These are phyloP conservation scores for Catagonus wagneri DNA, from an alignment of 2,113 vertebrate species.

Conservation along the genomic window DNA sequence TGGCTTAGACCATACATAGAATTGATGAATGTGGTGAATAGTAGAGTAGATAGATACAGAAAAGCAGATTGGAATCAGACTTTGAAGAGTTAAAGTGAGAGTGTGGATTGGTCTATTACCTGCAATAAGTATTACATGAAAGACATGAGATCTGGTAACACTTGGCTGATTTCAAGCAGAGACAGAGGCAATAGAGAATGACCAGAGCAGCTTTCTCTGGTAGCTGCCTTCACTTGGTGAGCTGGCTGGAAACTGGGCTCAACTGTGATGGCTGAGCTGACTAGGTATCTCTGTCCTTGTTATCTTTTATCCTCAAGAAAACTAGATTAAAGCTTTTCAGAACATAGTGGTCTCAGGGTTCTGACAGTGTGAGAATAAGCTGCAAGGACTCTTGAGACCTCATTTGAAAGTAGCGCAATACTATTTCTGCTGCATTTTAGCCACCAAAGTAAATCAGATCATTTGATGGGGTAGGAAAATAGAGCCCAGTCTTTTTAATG, in stretches of 20 bases:
- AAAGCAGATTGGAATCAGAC: neutral
- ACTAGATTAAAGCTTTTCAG: neutral
- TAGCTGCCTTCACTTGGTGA: neutral
- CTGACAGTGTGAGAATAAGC: neutral
- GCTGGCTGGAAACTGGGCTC: neutral
- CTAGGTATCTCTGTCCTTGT: neutral
- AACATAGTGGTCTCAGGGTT: neutral
- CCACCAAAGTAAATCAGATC: neutral
- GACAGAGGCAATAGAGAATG: neutral
- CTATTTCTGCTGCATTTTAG: slow-evolving; percentile 8
- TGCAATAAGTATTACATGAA: neutral
- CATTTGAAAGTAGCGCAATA: neutral
- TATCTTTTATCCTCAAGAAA: neutral
- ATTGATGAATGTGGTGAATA: neutral
- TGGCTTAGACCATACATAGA: neutral
- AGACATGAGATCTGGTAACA: neutral
- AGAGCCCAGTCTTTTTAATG: neutral
- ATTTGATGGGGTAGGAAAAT: neutral
- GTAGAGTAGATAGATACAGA: neutral
- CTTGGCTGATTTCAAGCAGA: neutral
- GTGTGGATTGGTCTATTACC: neutral
- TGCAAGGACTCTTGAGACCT: neutral
- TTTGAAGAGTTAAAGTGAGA: neutral
- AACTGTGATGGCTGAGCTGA: neutral
- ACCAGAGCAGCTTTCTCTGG: neutral